Conservation (phyloP, 1,140 invertebrate genomes). For the Ceratina australensis region DNA sequence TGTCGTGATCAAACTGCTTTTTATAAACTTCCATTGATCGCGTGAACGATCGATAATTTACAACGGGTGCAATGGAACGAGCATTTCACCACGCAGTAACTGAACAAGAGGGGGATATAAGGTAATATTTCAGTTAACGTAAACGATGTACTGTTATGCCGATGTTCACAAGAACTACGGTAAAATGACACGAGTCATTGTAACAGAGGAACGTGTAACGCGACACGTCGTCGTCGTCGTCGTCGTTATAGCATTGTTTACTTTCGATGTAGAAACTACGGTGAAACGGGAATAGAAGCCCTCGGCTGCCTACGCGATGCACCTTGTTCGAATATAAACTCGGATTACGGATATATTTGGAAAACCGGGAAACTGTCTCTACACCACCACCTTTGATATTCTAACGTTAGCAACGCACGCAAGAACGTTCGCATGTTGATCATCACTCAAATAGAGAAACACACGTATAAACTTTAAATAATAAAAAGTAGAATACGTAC, state of each 20-base stretch:
- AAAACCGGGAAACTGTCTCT: neutral
- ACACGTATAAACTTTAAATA: too few species aligned
- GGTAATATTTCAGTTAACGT: neutral
- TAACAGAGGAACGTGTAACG: neutral
- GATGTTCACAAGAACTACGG: neutral
- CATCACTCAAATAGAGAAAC: neutral
- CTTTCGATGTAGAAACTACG: neutral
- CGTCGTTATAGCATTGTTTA: conserved; percentile 18
- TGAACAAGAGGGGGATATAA: neutral
- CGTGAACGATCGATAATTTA: conserved; percentile 41
- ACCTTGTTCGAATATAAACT: neutral
- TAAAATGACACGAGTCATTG: neutral
- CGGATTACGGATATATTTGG: neutral
- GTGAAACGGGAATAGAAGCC: neutral
- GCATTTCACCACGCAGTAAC: conserved; percentile 32
- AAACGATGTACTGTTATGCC: too few species aligned
- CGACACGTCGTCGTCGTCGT: neutral
- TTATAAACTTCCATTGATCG: conserved; percentile 3
- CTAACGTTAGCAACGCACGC: neutral
- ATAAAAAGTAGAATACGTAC: neutral
- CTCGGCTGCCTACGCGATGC: neutral
- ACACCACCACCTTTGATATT: neutral
- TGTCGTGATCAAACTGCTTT: neutral
- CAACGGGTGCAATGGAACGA: conserved; percentile 21
- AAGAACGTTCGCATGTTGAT: neutral